Conservation (phyloP, 64 coral and sea anemone species). For the Trachythela sp. region DNA sequence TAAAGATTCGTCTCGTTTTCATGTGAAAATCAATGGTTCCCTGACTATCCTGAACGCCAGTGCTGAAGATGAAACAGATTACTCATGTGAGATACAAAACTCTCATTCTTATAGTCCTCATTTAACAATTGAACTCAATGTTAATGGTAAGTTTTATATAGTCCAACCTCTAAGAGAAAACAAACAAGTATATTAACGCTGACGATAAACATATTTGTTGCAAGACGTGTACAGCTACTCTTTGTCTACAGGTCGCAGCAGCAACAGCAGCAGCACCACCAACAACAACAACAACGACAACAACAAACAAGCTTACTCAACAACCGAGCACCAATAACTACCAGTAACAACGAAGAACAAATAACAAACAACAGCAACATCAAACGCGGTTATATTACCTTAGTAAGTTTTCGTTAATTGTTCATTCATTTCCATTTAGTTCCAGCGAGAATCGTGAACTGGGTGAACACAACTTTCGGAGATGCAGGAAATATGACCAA, state of each 20-base stretch:
- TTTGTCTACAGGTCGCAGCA: too few relatives aligned
- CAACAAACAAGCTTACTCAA: too few relatives aligned
- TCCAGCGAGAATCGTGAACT: conserved; percentile 21
- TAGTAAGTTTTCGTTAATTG: neutral
- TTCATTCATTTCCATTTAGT: neutral
- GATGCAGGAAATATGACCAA: neutral
- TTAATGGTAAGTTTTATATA: neutral
- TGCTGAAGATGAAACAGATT: neutral
- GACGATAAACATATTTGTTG: too few relatives aligned
- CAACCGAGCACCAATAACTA: too few relatives aligned
- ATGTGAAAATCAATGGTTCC: neutral
- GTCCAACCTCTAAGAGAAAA: neutral
- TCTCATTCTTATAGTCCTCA: neutral
- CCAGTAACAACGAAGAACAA: neutral
- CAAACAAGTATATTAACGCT: neutral
- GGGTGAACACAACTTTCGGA: neutral
- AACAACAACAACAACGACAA: too few relatives aligned
- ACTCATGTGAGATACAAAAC: neutral
- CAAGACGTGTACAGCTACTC: too few relatives aligned
- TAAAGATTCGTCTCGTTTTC: neutral
- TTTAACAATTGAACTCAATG: neutral
- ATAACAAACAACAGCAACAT: neutral
- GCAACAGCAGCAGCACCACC: too few relatives aligned
- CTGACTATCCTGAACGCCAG: neutral
- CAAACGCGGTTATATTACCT: neutral